Evolutionary conservation across 2,888 invertebrate species (phyloP), one percentile per base, ranked within the genome.

Genomic region (Drosophila hawaiiensis): DNA sequence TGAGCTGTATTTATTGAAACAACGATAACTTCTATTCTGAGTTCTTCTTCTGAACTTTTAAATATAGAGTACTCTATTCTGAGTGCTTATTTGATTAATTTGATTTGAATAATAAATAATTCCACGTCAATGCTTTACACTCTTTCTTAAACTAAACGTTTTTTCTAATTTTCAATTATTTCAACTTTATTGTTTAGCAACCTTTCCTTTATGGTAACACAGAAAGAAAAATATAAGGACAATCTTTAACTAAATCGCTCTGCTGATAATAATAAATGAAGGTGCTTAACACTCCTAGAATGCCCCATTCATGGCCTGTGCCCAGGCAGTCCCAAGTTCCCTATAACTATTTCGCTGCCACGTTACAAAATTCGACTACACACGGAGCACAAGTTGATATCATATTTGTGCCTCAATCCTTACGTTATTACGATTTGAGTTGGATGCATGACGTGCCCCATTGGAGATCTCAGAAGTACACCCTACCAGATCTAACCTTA

Each of bases 321-420:
- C 0, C 9, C 1, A 60, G 96, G 95, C 73, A 95, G 94, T 25
- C 95, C 95, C 84, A 95, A 94, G 89, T 95, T 96, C 55, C 89
- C 73, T 25, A 91, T 68, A 16, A 91, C 35, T 59, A 82, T 81
- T 76, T 92, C 91, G 31, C 92, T 84, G 56, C 83, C 87, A n/a
- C 82, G 88, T 68, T 92, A 92, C 4, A 91, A 67, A 31, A 86
- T 80, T 92, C 92, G 90, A 59, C 90, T 4, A 14, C 4, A 92
- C 2, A 75, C 52, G 2, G 80, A 69, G 0, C 81, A 80, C 62
- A 82, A 73, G 25, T 73, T 78, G 6, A 66, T 61, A 58, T 81
- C 67, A 65, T 73, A 65, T 89, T 43, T 9, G 73, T 16, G 10
- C 19, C 9, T 39, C 9, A 19, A 19, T 19, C 39, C 9, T 19